Conservation (phyloP, 2,113 vertebrate species). For the Embiotoca jacksoni region DNA sequence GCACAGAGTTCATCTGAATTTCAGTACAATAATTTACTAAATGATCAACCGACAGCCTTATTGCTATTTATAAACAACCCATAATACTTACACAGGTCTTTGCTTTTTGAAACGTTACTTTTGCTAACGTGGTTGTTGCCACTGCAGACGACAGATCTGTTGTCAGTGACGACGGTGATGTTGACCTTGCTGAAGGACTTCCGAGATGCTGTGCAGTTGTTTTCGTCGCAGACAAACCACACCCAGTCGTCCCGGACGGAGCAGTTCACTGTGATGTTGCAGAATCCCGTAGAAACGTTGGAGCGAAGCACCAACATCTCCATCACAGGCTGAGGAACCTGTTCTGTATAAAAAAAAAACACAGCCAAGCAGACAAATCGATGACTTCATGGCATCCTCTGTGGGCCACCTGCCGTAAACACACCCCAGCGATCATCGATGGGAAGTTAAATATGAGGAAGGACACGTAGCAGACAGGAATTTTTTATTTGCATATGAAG, state of each 20-base stretch:
- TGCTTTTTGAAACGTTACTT: not conserved
- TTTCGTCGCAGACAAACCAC: conserved; percentile 32
- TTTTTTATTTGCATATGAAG: no score
- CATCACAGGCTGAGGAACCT: conserved; percentile 53
- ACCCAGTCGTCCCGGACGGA: conserved; percentile 44
- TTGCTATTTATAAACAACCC: not conserved
- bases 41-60: not conserved
- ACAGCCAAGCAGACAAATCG: not conserved
- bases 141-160: conserved; percentile 44
- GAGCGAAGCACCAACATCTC: rapidly evolving
- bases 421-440: no score
- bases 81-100: conserved; percentile 52
- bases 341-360: no score
- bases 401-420: no score
- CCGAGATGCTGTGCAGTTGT: conserved; percentile 5
- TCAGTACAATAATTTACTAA: not conserved
- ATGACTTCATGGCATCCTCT: not conserved
- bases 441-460: no score
- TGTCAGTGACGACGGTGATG: conserved; percentile 32
- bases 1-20: not conserved
- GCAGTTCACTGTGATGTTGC: conserved; percentile 71
- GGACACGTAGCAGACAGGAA: no score
- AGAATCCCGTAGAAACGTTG: conserved; percentile 47
- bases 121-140: conserved; percentile 71
- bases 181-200: conserved; percentile 22